Evolutionary conservation across 2,797 vertebrate species (phyloP).

Genomic region (Mus caroli): DNA sequence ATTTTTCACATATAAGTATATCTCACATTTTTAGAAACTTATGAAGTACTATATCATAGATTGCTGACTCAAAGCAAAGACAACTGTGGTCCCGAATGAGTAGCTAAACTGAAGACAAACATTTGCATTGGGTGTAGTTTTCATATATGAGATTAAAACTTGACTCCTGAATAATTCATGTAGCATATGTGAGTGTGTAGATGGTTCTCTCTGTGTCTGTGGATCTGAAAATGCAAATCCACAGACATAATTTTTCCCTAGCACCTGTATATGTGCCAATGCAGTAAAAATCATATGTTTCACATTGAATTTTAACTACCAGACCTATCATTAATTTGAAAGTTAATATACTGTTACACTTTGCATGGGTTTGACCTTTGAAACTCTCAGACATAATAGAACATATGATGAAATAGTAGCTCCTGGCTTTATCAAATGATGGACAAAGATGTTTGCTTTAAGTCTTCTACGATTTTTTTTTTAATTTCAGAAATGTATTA

Average conservation of each 20-base stretch:
- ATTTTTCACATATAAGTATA: neutral
- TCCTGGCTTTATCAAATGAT: conserved; percentile 10
- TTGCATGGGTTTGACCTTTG: conserved; percentile 66
- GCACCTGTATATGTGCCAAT: conserved; percentile 12
- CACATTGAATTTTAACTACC: conserved; percentile 51
- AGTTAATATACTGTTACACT: conserved; percentile 74
- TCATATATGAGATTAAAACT: conserved; percentile 28
- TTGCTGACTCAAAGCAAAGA: conserved; percentile 54
- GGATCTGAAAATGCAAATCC: conserved; percentile 42
- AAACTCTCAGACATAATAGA: conserved; percentile 42
- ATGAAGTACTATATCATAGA: neutral
- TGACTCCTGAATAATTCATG: conserved; percentile 45
- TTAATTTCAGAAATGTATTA: neutral
- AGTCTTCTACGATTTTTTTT: neutral
- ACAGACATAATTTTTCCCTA: conserved; percentile 57
- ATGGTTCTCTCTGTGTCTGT: conserved; percentile 58
- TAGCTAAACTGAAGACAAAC: conserved; percentile 53
- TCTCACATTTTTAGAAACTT: conserved; percentile 38
- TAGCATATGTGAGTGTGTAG: conserved; percentile 45
- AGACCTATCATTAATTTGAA: conserved; percentile 78
- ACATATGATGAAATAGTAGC: conserved; percentile 55
- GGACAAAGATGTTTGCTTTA: conserved; percentile 6
- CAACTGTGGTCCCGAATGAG: neutral
- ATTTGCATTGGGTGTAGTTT: conserved; percentile 34
- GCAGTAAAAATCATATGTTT: conserved; percentile 52